Evolutionary conservation across 2,888 invertebrate species (phyloP), one percentile per base, ranked within the genome.

Genomic region (Agyllia agylla): DNA sequence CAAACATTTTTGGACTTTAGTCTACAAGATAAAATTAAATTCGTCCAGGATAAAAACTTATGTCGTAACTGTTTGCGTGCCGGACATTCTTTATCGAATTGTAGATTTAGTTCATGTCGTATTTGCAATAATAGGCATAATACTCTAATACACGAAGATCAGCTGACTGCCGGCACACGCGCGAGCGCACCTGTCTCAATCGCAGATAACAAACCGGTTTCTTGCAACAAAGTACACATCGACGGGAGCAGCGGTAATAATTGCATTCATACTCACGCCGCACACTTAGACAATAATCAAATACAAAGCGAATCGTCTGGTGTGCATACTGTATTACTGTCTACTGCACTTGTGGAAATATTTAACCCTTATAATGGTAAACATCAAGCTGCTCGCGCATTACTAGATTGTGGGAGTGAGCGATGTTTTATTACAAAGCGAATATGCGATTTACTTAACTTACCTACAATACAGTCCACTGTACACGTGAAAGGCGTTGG

Each of bases 391-490:
- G 90, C 70, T 2, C 89, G 91, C 24, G 91, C 90, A 5, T 70
- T 94, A 5, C 81, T 94, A 0, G 94, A 94, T 49, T 92, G 79
- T 20, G 94, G 94, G 11, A 93, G 93, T 87, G 86, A 94, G 38
- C 86, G 89, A 11, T 90, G 92, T 84, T 90, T 94, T n/a, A 92
- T 94, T 70, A 85, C 90, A 1, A 49, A 94, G 78, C 77, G 84
- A 27, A 86, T 94, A 84, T 90, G 90, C 82, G 80, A 93, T 33
- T 70, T 20, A 85, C 38, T 94, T 77, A 87, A 92, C 30, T 17
- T 87, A 35, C 85, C 81, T 86, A 73, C 87, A 57, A 87, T 93
- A 94, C 93, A 93, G 93, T 94, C 93, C 92, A 94, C 92, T 86
- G 38, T 91, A 5, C 70, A 85, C 27, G 88, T 94, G 13, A 79